Evolutionary conservation across 2,797 vertebrate species (phyloP).

Genomic region (Hylomyscus alleni): DNA sequence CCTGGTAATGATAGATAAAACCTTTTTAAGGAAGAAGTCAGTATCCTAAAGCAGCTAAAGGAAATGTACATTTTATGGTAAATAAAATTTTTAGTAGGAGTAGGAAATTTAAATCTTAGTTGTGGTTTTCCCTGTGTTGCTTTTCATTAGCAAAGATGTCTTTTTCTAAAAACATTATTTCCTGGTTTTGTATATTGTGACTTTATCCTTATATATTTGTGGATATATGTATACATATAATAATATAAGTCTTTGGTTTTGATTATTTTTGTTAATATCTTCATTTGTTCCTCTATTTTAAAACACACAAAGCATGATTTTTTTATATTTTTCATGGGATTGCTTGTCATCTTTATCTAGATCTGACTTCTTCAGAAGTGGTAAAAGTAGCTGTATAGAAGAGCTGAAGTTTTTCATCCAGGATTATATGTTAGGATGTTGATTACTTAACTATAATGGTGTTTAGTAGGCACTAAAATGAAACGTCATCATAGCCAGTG

Average conservation of each 20-base stretch:
- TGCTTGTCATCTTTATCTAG: constrained; percentile 41
- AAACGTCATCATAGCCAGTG: constrained; percentile 12
- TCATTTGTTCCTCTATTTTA: constrained; percentile 55
- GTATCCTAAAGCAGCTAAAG: constrained; percentile 23
- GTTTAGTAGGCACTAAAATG: neutral
- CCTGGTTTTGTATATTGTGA: constrained; percentile 47
- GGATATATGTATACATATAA: too few species aligned
- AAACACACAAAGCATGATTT: neutral
- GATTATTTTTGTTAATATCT: constrained; percentile 43
- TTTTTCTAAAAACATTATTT: constrained; percentile 52
- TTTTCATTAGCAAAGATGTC: constrained; percentile 58
- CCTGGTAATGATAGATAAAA: constrained; percentile 24
- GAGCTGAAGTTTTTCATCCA: constrained; percentile 39
- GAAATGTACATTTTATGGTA: constrained; percentile 7
- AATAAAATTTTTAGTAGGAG: constrained; percentile 19
- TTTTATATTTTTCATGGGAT: neutral
- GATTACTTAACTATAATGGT: neutral
- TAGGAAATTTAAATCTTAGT: constrained; percentile 49
- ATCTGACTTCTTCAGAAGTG: constrained; percentile 57
- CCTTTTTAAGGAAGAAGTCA: neutral
- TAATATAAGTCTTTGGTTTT: neutral
- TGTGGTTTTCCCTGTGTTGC: neutral
- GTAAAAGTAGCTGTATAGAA: neutral
- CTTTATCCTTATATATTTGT: neutral
- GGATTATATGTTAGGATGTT: constrained; percentile 18